Evolutionary conservation across 2,888 invertebrate genomes (phyloP), one percentile per base, ranked within the genome.

Genomic region (Acholoe squamosa): DNA sequence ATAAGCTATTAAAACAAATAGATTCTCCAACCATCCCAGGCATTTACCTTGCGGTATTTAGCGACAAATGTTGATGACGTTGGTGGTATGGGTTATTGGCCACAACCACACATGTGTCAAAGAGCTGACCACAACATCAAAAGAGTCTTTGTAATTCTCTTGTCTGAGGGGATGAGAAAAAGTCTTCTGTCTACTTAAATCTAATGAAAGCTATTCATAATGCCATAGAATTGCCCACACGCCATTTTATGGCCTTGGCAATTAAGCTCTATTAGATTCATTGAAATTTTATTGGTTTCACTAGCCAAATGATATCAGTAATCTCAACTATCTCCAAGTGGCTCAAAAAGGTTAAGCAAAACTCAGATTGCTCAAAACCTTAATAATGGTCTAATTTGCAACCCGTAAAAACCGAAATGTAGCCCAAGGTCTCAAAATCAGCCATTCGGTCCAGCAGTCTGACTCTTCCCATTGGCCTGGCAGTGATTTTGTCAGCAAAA

Each of bases 31-130:
- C 61, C n/a, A 19, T n/a, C 61, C 61, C 61, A 61, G 61, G 61
- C 61, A 61, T 61, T 61, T 61, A 19, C 19, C 61, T 43, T n/a
- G 19, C 19, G 61, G 61, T 61, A 61, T 61, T 61, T 61, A 61
- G 61, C 19, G 7, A 61, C 22, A 61, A 61, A 61, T 61, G 61
- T 61, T 19, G 61, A 19, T 61, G n/a, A 61, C 61, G 61, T 61
- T 61, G 61, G 61, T 61, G 61, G 61, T 61, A 61, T 61, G 61
- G 61, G 19, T n/a, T 61, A 61, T 61, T 61, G 61, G 61, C 61
- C n/a, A 19, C 19, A n/a, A 61, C 19, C 5, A 61, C 61, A n/a
- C 22, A 3, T 61, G 61, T 61, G 61, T 61, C n/a, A n/a, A n/a
- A 61, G n/a, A n/a, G n/a, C 61, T 3, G 1, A 61, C 61, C 61